Evolutionary conservation across 2,113 vertebrate species (phyloP).

Genomic region (Saguinus midas): DNA sequence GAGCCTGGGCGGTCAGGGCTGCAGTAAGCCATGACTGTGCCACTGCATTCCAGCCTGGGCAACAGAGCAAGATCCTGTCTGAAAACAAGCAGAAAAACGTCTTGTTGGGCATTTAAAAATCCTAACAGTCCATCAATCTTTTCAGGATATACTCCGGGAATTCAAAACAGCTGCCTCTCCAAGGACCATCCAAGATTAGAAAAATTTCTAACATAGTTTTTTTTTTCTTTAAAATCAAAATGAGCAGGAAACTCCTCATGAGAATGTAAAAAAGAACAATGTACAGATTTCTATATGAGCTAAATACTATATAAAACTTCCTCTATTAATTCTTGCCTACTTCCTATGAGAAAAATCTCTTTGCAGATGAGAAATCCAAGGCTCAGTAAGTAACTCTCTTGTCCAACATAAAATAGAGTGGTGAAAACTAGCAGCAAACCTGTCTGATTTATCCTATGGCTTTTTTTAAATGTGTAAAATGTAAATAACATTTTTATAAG

Average conservation of each 20-base stretch:
- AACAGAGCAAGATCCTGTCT: too few relatives aligned
- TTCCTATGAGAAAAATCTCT: not conserved
- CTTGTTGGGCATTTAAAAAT: conserved; percentile 34
- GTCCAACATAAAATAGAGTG: not conserved
- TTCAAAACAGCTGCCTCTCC: conserved; percentile 28
- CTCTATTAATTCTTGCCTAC: conserved; percentile 1
- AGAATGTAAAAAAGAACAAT: not conserved
- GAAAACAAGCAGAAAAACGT: not conserved
- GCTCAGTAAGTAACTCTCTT: not conserved
- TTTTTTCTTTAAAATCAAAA: not conserved
- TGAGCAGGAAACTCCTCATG: not conserved
- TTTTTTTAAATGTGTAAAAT: conserved; percentile 13
- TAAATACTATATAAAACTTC: not conserved
- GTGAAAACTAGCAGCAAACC: not conserved
- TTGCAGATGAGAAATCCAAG: not conserved
- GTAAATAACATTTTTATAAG: not conserved
- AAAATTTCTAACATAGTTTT: conserved; percentile 3
- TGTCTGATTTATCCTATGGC: not conserved
- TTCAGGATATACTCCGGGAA: not conserved
- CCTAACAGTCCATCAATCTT: not conserved
- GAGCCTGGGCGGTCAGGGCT: too few relatives aligned
- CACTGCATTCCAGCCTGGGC: too few relatives aligned
- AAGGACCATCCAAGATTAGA: not conserved
- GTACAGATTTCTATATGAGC: not conserved
- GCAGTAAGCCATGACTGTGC: too few relatives aligned